Evolutionary conservation across 2,888 invertebrate genomes (phyloP).

Genomic region (Standfussiana lucernea): DNA sequence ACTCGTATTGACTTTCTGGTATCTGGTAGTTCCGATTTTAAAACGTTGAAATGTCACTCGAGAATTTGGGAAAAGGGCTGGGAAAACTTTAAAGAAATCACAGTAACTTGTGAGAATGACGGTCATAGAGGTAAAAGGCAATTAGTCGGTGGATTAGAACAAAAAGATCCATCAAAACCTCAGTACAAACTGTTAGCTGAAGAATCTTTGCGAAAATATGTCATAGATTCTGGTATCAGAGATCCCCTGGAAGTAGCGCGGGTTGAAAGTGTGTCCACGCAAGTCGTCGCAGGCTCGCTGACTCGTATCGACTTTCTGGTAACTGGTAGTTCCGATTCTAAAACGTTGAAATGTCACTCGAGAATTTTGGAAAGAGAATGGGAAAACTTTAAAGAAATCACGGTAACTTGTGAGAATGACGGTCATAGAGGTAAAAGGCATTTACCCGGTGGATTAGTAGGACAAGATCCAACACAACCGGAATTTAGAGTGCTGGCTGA

Average conservation of each 20-base stretch:
- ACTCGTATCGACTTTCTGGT: slow-evolving; percentile 65
- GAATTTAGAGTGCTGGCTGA: slow-evolving; percentile 63
- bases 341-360: slow-evolving; percentile 55
- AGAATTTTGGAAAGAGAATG: slow-evolving; percentile 60
- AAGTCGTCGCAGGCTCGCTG: slow-evolving; percentile 67
- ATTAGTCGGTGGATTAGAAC: slow-evolving; percentile 3
- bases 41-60: slow-evolving; percentile 58
- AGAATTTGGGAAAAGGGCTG: slow-evolving; percentile 59
- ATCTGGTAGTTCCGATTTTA: neutral
- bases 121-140: slow-evolving; percentile 48
- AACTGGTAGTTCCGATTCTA: neutral
- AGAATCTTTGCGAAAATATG: slow-evolving; percentile 68
- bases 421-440: slow-evolving; percentile 54
- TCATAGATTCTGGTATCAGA: slow-evolving; percentile 16
- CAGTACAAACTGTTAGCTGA: slow-evolving; percentile 62
- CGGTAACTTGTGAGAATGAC: slow-evolving; percentile 51
- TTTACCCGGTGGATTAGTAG: neutral
- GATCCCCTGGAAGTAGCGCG: slow-evolving; percentile 44
- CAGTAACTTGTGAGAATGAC: slow-evolving; percentile 59
- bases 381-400: slow-evolving; percentile 53
- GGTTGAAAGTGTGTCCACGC: slow-evolving; percentile 66
- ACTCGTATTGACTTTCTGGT: slow-evolving; percentile 65
- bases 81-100: slow-evolving; percentile 62
- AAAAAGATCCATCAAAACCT: slow-evolving; percentile 66
- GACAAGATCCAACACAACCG: slow-evolving; percentile 63